Conservation (phyloP, 2,797 vertebrate genomes). For the Tinamus major region DNA sequence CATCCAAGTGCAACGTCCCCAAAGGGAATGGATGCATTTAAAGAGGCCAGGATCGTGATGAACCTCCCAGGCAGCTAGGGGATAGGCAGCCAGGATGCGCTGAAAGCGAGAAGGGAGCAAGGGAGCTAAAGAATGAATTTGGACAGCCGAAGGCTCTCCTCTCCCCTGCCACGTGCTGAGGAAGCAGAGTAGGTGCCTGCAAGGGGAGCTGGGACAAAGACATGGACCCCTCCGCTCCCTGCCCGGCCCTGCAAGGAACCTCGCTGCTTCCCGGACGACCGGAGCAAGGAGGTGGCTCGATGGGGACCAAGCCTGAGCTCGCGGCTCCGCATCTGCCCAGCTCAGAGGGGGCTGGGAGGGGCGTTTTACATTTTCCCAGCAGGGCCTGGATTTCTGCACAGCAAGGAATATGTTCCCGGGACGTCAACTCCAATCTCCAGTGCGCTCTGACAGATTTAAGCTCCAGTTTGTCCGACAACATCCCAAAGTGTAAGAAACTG, state of each 20-base stretch:
- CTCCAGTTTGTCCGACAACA: constrained; percentile 92
- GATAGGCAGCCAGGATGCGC: background rate
- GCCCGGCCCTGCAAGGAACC: background rate
- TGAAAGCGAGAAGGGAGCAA: background rate
- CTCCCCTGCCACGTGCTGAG: background rate
- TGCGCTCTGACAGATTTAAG: constrained; percentile 88
- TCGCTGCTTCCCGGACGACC: background rate
- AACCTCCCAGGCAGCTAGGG: background rate
- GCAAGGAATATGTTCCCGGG: constrained; percentile 80
- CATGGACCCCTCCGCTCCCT: background rate
- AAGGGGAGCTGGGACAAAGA: background rate
- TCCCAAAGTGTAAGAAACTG: constrained; percentile 95
- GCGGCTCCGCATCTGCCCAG: constrained; percentile 9
- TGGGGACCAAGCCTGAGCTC: background rate
- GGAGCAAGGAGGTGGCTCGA: background rate
- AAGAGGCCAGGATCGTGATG: background rate
- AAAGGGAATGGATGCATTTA: background rate
- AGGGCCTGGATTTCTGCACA: constrained; percentile 79
- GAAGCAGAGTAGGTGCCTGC: too few species aligned
- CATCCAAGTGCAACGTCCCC: background rate
- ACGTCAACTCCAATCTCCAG: constrained; percentile 82
- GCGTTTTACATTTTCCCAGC: constrained; percentile 72
- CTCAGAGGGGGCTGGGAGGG: constrained; percentile 43
- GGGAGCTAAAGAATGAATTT: background rate
- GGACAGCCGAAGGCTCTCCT: background rate